A percentile compares a stretch with the other conserved stretches of the same genome.
Conservation (phyloP, 1,140 invertebrate genomes). For the Aphaenogaster rudis region DNA sequence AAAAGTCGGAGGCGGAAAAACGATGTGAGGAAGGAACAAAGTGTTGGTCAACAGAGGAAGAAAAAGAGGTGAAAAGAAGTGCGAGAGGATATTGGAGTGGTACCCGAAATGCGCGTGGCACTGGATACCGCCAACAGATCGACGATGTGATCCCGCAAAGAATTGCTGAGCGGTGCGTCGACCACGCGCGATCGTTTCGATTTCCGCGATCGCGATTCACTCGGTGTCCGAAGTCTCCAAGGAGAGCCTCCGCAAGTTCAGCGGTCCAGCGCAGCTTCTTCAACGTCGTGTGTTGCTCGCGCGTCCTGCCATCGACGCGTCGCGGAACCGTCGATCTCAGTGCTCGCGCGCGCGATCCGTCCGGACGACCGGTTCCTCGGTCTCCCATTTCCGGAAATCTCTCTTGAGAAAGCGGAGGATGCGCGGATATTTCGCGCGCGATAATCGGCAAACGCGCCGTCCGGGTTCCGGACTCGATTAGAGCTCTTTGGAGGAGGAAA, state of each 20-base stretch:
- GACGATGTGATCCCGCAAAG: neutral
- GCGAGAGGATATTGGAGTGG: neutral
- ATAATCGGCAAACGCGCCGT: constrained; percentile 15
- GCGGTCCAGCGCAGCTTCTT: constrained; percentile 34
- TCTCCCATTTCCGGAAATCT: neutral
- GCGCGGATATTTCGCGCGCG: neutral
- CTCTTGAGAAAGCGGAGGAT: neutral
- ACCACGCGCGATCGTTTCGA: neutral
- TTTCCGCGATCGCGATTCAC: neutral
- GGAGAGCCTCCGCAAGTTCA: neutral
- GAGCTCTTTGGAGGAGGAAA: neutral
- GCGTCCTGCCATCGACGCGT: neutral
- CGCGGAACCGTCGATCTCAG: constrained; percentile 17
- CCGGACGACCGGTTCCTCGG: neutral
- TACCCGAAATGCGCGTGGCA: neutral
- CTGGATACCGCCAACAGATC: neutral
- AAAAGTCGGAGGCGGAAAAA: neutral
- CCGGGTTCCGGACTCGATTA: constrained; percentile 12
- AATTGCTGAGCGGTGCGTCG: neutral
- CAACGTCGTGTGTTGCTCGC: neutral
- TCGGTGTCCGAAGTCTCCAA: neutral
- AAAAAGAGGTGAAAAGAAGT: neutral
- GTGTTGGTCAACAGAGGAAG: neutral
- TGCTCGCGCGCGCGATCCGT: constrained; percentile 21
- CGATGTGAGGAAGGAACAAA: neutral